Conservation (phyloP, 1,140 invertebrate species). For the Physella acuta region DNA sequence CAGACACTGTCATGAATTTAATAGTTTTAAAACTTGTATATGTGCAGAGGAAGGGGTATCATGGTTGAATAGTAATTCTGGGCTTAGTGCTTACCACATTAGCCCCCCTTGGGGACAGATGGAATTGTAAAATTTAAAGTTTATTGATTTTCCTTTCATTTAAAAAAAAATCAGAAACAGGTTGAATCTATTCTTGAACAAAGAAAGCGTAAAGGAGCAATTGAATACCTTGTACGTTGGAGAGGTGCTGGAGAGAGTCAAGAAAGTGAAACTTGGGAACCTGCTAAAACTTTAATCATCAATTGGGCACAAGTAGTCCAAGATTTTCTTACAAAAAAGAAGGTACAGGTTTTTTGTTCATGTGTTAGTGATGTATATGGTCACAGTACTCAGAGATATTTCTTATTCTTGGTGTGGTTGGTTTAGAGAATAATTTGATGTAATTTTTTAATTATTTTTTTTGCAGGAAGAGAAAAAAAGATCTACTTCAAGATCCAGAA, state of each 20-base stretch:
- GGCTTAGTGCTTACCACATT: no score
- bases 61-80: no score
- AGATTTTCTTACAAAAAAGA: slow-evolving; percentile 7
- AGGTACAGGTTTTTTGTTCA: not conserved
- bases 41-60: no score
- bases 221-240: slow-evolving; percentile 25
- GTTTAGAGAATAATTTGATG: not conserved
- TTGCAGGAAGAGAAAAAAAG: not conserved
- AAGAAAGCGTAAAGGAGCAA: slow-evolving; percentile 13
- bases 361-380: not conserved
- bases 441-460: not conserved
- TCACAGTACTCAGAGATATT: no score
- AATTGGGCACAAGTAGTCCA: slow-evolving; percentile 21
- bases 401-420: no score
- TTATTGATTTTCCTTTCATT: not conserved
- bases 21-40: no score
- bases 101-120: no score
- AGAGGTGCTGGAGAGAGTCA: slow-evolving; percentile 8
- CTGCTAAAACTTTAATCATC: not conserved
- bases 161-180: no score
- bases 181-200: slow-evolving; percentile 20
- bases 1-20: no score
- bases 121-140: no score
- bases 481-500: slow-evolving; percentile 22
- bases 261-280: slow-evolving; percentile 19